Conservation (phyloP, 2,797 vertebrate genomes). For the Enteromius trimaculatus region DNA sequence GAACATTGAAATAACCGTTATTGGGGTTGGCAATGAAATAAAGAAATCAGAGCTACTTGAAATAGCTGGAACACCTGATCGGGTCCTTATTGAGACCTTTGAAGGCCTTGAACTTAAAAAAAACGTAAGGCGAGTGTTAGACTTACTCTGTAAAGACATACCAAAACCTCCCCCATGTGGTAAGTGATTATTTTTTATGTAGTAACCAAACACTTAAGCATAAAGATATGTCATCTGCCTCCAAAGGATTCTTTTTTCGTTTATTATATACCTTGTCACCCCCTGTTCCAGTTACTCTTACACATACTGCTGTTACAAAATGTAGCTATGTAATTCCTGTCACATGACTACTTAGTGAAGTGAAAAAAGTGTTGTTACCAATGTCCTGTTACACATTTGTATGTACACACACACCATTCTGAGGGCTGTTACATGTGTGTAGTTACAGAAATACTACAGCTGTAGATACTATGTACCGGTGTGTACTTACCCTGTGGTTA, state of each 20-base stretch:
- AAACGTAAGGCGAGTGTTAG: slow-evolving; percentile 65
- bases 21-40: slow-evolving; percentile 75
- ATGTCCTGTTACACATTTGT: no score
- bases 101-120: slow-evolving; percentile 69
- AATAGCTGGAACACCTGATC: slow-evolving; percentile 71
- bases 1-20: slow-evolving; percentile 76
- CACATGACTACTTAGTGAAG: no score
- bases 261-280: not conserved
- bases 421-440: no score
- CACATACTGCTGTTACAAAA: no score
- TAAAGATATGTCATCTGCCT: not conserved
- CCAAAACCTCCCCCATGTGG: rapidly evolving
- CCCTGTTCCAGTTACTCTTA: no score
- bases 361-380: no score
- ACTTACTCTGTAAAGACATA: slow-evolving; percentile 64
- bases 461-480: no score
- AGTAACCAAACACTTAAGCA: not conserved
- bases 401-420: no score
- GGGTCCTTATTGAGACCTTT: slow-evolving; percentile 74
- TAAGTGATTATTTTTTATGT: slow-evolving; percentile 38
- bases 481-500: no score
- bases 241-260: not conserved
- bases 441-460: no score
- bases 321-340: no score
- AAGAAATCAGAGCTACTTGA: slow-evolving; percentile 73